A percentile compares a stretch with the other conserved stretches of the same genome.
These are phyloP conservation scores for Elysia crispata DNA, from an alignment of 2,888 invertebrate genomes.

Conservation along the genomic window DNA sequence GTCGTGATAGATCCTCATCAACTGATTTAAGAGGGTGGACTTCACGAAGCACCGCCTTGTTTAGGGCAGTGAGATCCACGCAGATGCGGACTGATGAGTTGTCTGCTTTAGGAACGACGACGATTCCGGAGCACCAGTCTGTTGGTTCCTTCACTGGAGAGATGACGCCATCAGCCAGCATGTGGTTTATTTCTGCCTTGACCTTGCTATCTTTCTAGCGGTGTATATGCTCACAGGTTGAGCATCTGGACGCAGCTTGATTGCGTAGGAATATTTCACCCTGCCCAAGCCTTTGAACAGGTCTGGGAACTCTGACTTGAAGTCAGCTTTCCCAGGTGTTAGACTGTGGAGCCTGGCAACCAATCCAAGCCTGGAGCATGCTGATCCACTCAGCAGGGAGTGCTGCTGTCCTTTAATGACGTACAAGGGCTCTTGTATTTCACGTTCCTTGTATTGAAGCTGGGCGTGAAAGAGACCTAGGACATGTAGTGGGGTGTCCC, in stretches of 20 bases:
- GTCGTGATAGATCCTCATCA: not conserved
- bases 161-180: slow-evolving; percentile 48
- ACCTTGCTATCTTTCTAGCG: slow-evolving; percentile 6
- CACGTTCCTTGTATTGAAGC: too few species aligned
- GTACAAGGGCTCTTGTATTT: too few species aligned
- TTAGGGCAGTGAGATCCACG: not conserved
- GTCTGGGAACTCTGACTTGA: slow-evolving; percentile 6
- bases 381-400: not conserved
- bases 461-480: too few species aligned
- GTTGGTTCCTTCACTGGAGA: slow-evolving; percentile 20
- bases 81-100: not conserved
- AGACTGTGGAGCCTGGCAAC: not conserved
- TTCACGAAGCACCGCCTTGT: slow-evolving; percentile 3
- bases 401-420: not conserved
- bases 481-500: too few species aligned
- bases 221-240: slow-evolving; percentile 23
- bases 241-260: not conserved
- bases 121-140: slow-evolving; percentile 20
- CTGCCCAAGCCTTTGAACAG: slow-evolving; percentile 2
- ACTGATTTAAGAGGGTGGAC: not conserved
- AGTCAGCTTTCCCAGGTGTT: not conserved
- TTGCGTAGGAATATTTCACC: not conserved
- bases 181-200: slow-evolving; percentile 21
- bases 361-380: not conserved
- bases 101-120: slow-evolving; percentile 14